Base-by-base conservation (phyloP, 1,140 invertebrate genomes). In the Lordiphosa clarofinis region DNA sequence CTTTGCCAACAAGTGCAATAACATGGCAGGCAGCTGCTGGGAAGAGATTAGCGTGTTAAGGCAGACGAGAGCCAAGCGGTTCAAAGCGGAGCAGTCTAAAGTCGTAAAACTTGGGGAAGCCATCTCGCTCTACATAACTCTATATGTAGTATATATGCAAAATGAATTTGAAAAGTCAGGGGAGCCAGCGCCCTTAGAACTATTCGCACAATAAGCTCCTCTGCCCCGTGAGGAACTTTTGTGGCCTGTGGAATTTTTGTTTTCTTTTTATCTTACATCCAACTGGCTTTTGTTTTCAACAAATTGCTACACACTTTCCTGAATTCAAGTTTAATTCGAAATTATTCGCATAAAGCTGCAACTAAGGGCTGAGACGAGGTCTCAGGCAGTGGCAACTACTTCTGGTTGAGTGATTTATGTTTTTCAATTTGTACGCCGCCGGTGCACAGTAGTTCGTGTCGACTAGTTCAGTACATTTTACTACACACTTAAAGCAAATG, bases 1-100 rank as follows among this genome's bases (percentile, higher is more conserved):
- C 62, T 81, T 81, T 82, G 62, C 76, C 76, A 81, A 81, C 76
- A 84, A 81, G 76, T 81, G 76, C 76, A 81, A 81, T 81, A 81
- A 81, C 76, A 81, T 84, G 78, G 76, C 76, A 82, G 78, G 76
- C 76, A 81, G 78, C 76, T 76, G 72, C 28, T 31, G 28, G 28
- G 7, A 8, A 31, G 76, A 81, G 76, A 81, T 81, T 81, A 81
- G 76, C 74, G 73, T 78, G 68, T 66, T 79, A 70, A 68, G 72
- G 56, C 76, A 67, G 61, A 65, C 47, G 28, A 39, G 47, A n/a
- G 24, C 28, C 40, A 44, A 50, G 47, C 44, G 15, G 11, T 8
- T 19, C 24, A 37, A 36, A 33, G 13, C 19, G 9, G 8, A 68
- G 52, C 56, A 42, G 53, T 46, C 40, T 58, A 57, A 71, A 78